Evolutionary conservation across 2,888 invertebrate genomes (phyloP).

Genomic region (Scaptomyza tumidula): DNA sequence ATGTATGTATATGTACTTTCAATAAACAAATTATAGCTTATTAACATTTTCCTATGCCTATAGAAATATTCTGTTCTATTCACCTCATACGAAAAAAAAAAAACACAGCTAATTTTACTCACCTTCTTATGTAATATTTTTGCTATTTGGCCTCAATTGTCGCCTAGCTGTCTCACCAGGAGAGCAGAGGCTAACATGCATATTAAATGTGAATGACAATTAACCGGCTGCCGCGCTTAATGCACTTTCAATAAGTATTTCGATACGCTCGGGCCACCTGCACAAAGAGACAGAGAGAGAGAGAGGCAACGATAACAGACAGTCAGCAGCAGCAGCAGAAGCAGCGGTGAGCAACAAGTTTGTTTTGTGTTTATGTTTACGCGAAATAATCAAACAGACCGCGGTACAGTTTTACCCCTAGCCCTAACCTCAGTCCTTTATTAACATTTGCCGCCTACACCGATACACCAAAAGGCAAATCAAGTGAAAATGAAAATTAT

Average conservation of each 20-base stretch:
- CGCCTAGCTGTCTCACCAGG: slow-evolving; percentile 44
- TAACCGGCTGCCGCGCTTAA: slow-evolving; percentile 45
- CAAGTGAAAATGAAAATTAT: slow-evolving; percentile 77
- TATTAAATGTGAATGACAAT: slow-evolving; percentile 39
- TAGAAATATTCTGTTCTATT: too few species aligned
- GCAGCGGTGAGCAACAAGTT: slow-evolving; percentile 69
- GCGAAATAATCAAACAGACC: slow-evolving; percentile 76
- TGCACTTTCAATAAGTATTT: slow-evolving; percentile 55
- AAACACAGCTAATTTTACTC: slow-evolving; percentile 12
- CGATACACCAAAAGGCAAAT: slow-evolving; percentile 54
- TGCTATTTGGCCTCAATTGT: slow-evolving; percentile 8
- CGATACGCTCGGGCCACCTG: slow-evolving; percentile 62
- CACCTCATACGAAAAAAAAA: too few species aligned
- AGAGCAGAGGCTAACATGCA: slow-evolving; percentile 43
- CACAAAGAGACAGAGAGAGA: too few species aligned
- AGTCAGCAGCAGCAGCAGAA: slow-evolving; percentile 38
- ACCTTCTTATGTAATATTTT: slow-evolving; percentile 44
- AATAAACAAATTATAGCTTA: too few species aligned
- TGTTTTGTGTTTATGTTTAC: slow-evolving; percentile 77
- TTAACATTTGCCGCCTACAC: slow-evolving; percentile 24
- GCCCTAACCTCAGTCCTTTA: slow-evolving; percentile 38
- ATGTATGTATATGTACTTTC: too few species aligned
- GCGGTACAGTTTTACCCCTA: slow-evolving; percentile 70
- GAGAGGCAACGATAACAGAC: slow-evolving; percentile 56
- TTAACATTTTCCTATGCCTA: too few species aligned